Percentiles rank a stretch among this genome's conserved stretches.
phyloP scores from a whole-genome alignment of 2,888 invertebrate genomes.

The Drosophila prostipennis region DNA sequence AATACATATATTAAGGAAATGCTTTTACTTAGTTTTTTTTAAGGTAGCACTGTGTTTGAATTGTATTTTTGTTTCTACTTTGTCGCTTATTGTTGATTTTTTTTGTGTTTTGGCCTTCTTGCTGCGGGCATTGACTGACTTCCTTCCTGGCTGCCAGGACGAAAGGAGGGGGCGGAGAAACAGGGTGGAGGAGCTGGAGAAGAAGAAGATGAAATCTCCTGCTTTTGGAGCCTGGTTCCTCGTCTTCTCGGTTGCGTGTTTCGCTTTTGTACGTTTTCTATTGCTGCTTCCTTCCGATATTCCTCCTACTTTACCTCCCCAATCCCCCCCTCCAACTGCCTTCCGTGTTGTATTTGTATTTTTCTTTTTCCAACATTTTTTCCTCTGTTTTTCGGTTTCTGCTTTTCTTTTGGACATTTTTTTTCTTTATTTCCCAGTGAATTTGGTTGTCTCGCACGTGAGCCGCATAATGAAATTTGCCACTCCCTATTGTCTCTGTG shows the following conservation, averaged over 20 bases:
- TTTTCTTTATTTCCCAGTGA: conserved; percentile 79
- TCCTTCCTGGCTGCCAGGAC: conserved; percentile 58
- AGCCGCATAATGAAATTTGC: conserved; percentile 78
- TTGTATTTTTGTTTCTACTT: conserved; percentile 69
- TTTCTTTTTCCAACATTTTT: conserved; percentile 28
- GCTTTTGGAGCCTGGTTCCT: conserved; percentile 42
- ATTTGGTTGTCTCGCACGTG: conserved; percentile 83
- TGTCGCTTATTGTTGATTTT: conserved; percentile 65
- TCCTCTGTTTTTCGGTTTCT: conserved; percentile 28
- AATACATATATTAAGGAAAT: neutral
- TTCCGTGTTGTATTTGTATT: conserved; percentile 51
- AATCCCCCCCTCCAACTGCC: conserved; percentile 6
- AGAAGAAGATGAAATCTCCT: conserved; percentile 37
- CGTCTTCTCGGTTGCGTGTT: conserved; percentile 62
- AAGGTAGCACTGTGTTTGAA: conserved; percentile 15
- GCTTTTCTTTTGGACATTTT: conserved; percentile 42
- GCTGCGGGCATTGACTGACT: conserved; percentile 80
- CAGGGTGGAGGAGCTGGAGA: conserved; percentile 5
- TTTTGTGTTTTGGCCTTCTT: conserved; percentile 53
- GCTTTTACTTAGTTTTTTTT: neutral
- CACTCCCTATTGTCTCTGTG: conserved; percentile 67
- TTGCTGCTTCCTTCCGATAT: conserved; percentile 78
- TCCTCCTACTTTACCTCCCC: conserved; percentile 20
- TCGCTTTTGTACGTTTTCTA: conserved; percentile 74
- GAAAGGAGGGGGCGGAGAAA: conserved; percentile 13